Conservation (phyloP, 1,140 invertebrate species). For the Schlechtendalia chinensis region DNA sequence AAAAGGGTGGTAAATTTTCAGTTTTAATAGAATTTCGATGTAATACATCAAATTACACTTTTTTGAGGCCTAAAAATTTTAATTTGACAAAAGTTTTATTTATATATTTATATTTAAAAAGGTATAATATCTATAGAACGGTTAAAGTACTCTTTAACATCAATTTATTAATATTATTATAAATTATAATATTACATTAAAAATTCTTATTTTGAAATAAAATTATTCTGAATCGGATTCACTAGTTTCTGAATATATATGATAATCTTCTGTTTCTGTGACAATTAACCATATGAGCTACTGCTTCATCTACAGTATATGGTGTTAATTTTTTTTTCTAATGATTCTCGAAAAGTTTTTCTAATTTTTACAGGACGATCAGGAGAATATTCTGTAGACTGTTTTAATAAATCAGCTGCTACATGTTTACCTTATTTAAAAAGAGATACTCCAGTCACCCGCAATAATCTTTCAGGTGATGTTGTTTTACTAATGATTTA, state of each 20-base stretch:
- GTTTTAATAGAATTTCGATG: too few species aligned
- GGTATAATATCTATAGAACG: too few species aligned
- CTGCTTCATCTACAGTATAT: conserved; percentile 6
- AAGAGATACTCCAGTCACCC: background rate
- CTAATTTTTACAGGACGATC: conserved; percentile 10
- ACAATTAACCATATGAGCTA: conserved; percentile 13
- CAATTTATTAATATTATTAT: background rate
- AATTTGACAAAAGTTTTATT: too few species aligned
- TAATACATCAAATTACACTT: too few species aligned
- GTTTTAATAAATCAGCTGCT: conserved; percentile 10
- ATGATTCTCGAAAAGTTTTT: background rate
- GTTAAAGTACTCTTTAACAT: too few species aligned
- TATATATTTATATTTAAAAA: too few species aligned
- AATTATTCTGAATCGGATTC: too few species aligned
- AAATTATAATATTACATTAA: too few species aligned
- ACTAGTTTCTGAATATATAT: too few species aligned
- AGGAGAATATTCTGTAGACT: conserved; percentile 1
- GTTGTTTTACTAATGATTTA: conserved; percentile 12
- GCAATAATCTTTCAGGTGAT: conserved; percentile 2
- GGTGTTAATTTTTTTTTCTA: background rate
- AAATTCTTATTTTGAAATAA: too few species aligned
- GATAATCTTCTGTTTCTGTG: conserved; percentile 1
- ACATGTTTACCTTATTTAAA: conserved; percentile 14
- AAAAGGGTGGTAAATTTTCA: too few species aligned
- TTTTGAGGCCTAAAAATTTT: too few species aligned